Conservation (phyloP, 2,888 invertebrate genomes). For the Tenthredo distinguenda region DNA sequence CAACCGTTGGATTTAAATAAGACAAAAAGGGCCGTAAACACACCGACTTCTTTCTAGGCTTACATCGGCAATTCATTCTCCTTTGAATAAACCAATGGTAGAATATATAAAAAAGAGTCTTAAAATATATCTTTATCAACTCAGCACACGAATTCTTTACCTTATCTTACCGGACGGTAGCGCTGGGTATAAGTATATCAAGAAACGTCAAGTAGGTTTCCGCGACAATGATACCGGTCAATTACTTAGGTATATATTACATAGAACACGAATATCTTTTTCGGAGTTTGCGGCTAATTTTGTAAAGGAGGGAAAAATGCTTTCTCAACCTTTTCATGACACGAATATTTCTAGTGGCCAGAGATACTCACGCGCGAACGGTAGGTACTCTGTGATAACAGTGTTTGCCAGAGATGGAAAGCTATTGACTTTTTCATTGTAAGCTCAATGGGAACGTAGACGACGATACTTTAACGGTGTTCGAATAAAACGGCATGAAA, state of each 20-base stretch:
- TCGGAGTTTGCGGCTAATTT: background rate
- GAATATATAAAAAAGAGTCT: background rate
- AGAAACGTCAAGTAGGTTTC: constrained; percentile 7
- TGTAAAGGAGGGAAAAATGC: constrained; percentile 7
- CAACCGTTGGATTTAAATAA: background rate
- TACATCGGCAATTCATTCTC: constrained; percentile 7
- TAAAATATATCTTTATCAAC: constrained; percentile 27
- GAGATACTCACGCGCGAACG: constrained; percentile 19
- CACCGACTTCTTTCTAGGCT: background rate
- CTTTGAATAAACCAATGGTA: constrained; percentile 27
- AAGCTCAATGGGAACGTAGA: background rate
- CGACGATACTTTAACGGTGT: constrained; percentile 17
- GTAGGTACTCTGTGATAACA: constrained; percentile 18
- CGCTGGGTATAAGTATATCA: background rate
- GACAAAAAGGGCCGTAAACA: constrained; percentile 25
- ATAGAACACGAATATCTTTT: background rate
- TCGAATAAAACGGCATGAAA: constrained; percentile 8
- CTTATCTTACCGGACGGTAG: background rate
- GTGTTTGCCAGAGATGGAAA: constrained; percentile 10
- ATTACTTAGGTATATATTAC: background rate
- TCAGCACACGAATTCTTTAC: background rate
- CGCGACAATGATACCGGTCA: constrained; percentile 1
- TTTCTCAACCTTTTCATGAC: constrained; percentile 9
- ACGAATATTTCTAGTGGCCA: constrained; percentile 15
- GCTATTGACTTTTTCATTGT: constrained; percentile 13